phyloP scores from a whole-genome alignment of 2,888 invertebrate genomes.

The Lasioglossum vierecki region DNA sequence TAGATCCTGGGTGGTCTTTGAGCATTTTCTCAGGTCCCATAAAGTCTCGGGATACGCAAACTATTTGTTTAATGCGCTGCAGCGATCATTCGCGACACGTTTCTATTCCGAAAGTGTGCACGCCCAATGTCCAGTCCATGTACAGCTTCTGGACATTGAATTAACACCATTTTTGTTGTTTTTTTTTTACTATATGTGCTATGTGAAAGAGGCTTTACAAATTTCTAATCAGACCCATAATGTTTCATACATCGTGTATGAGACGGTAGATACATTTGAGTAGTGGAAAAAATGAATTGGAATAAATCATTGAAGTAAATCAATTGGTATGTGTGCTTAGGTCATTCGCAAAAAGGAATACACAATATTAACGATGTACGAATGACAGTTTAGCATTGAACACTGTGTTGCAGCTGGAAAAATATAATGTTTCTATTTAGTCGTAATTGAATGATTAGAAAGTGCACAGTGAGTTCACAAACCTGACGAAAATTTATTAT shows the following conservation, averaged over 20 bases:
- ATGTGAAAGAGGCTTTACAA: not conserved
- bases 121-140: not conserved
- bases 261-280: no score
- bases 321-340: not conserved
- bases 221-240: not conserved
- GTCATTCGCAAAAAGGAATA: not conserved
- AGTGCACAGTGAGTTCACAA: not conserved
- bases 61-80: not conserved
- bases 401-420: not conserved
- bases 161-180: not conserved
- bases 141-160: not conserved
- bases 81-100: not conserved
- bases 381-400: no score
- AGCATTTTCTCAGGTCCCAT: not conserved
- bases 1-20: not conserved
- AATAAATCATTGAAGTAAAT: not conserved
- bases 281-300: not conserved
- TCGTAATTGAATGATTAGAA: not conserved
- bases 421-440: not conserved
- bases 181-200: not conserved
- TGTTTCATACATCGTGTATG: not conserved
- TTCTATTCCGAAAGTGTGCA: not conserved
- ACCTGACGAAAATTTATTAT: not conserved
- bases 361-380: not conserved
- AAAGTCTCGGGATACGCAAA: not conserved